Conservation (phyloP, 2,888 invertebrate genomes). For the Theristus sp. region DNA sequence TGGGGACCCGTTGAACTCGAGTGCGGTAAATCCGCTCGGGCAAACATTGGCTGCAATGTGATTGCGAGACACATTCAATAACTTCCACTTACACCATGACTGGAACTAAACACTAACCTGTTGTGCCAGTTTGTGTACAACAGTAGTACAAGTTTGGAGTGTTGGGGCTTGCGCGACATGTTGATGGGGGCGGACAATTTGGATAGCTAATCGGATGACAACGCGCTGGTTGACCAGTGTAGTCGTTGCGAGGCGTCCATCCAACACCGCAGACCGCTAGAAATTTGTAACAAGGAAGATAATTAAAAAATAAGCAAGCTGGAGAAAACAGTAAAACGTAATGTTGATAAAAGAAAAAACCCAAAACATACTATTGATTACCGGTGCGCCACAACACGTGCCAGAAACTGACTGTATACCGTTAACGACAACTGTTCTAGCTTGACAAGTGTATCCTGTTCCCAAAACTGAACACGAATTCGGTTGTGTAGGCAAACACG, state of each 20-base stretch:
- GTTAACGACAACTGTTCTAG: neutral
- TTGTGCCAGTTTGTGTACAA: neutral
- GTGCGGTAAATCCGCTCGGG: neutral
- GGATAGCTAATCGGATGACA: neutral
- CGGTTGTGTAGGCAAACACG: neutral
- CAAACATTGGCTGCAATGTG: neutral
- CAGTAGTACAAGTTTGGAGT: neutral
- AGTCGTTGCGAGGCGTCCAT: neutral
- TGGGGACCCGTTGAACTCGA: neutral
- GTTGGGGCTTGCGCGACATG: neutral
- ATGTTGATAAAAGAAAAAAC: too few species aligned
- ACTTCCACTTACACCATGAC: neutral
- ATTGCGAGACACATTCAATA: neutral
- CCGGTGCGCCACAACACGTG: neutral
- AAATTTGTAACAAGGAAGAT: neutral
- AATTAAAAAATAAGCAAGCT: neutral
- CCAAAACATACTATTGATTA: neutral
- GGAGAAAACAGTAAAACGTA: neutral
- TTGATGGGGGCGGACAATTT: neutral
- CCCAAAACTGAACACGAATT: neutral
- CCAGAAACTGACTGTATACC: neutral
- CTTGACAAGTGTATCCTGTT: neutral
- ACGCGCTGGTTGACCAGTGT: neutral
- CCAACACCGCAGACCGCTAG: neutral
- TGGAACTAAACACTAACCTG: neutral